A percentile compares a stretch with the other conserved stretches of the same genome.
Conservation (phyloP, 2,113 vertebrate species). For the Diphyllodes magnificus region DNA sequence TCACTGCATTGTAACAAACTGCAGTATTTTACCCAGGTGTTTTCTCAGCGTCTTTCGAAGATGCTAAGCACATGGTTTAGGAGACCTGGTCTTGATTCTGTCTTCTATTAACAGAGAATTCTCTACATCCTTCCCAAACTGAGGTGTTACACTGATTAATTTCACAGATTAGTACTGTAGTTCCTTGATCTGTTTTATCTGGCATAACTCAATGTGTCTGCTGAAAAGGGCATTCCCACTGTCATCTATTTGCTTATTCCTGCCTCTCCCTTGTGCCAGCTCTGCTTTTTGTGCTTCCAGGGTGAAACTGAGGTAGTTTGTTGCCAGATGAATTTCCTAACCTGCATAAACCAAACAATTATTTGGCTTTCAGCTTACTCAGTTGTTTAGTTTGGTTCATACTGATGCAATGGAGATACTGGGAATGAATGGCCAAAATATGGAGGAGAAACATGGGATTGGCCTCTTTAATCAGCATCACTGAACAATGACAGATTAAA, state of each 20-base stretch:
- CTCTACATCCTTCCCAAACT: not conserved
- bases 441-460: not conserved
- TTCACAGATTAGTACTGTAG: not conserved
- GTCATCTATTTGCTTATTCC: not conserved
- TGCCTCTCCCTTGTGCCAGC: not conserved
- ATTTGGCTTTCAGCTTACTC: not conserved
- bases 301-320: not conserved
- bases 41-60: not conserved
- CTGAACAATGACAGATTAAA: constrained; percentile 19
- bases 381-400: not conserved
- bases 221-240: not conserved
- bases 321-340: not conserved
- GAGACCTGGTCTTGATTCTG: not conserved
- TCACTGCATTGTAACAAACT: not conserved
- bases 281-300: not conserved
- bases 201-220: not conserved
- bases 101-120: not conserved
- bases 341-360: not conserved
- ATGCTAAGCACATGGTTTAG: not conserved
- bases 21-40: not conserved
- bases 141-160: not conserved
- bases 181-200: not conserved
- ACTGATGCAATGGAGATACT: not conserved
- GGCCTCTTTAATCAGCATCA: not conserved
- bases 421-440: not conserved